Percentiles rank a stretch among this genome's conserved stretches.
These are phyloP conservation scores for Hycleus phaleratus DNA, from an alignment of 1,140 invertebrate genomes.

Conservation along the genomic window DNA sequence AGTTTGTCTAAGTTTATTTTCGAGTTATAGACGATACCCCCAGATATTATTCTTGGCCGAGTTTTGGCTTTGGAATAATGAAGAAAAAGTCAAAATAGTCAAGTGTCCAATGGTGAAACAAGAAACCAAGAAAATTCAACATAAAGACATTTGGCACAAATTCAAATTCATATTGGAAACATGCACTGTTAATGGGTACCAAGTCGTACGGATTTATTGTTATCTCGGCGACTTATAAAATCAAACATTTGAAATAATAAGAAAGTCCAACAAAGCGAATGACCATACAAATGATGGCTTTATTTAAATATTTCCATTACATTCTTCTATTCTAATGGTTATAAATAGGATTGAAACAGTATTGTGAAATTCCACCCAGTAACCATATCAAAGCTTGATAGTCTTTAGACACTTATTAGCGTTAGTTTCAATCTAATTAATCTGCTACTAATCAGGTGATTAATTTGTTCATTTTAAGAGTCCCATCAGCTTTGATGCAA, in stretches of 20 bases:
- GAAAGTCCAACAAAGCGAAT: background rate
- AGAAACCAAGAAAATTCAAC: no score
- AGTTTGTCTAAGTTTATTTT: no score
- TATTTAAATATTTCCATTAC: background rate
- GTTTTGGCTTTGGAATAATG: no score
- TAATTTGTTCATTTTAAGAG: background rate
- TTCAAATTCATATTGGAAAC: constrained; percentile 9
- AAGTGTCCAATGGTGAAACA: no score
- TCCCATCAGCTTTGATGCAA: no score
- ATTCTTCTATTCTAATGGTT: background rate
- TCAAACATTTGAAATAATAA: constrained; percentile 4
- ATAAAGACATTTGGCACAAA: no score
- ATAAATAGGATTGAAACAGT: constrained; percentile 8
- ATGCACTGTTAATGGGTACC: constrained; percentile 15
- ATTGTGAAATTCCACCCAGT: background rate
- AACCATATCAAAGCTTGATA: constrained; percentile 4
- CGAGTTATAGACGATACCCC: no score
- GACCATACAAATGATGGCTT: background rate
- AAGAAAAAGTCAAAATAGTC: no score
- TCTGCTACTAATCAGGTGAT: constrained; percentile 9
- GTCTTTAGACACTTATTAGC: constrained; percentile 7
- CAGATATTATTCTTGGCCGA: no score
- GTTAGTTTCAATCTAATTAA: constrained; percentile 7
- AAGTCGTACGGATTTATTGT: constrained; percentile 12
- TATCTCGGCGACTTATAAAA: constrained; percentile 13